Base-by-base conservation (phyloP, 2,797 vertebrate species). In the Epinephelus malabaricus region DNA sequence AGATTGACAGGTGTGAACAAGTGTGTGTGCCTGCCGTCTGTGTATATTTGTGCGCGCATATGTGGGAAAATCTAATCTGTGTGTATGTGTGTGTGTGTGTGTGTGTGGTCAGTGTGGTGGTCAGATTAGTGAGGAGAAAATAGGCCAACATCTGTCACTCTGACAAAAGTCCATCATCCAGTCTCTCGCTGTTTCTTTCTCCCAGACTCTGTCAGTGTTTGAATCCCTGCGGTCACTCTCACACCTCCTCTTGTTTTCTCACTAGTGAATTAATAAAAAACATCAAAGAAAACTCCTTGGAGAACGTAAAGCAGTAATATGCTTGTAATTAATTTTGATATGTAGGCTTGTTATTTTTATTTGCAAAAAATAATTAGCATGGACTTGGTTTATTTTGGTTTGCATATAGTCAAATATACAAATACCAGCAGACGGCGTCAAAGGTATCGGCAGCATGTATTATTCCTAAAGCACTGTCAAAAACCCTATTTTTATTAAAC, bases 141-240 rank as follows among this genome's bases (percentile, higher is more conserved):
- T 94, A 93, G 92, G 92, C 87, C 93, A 94, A 90, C 92, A 94
- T 94, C 93, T 94, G 92, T 93, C 92, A 90, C 83, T 68, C 82
- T 82, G 87, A 88, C 84, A 83, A 89, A 94, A 90, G 84, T 89
- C 65, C 72, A 66, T 85, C 86, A 81, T 80, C 54, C 58, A 49
- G 63, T 72, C 51, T 18, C 49, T 59, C 76, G 12, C 69, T 46
- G 45, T 12, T 30, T 73, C 40, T 72, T 62, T 75, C 64, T 71
- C 47, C n/a, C 51, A 10, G 9, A 46, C 14, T 76, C 38, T 63
- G 58, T 75, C 17, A 21, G 14, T 78, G 59, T 76, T 81, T 69
- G 21, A 27, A 1, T 38, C 27, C 4, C 49, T 18, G 27, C 56
- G 38, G 4, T 30, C n/a, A 1, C 18, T 23, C 69, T 49, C 40